Conservation (phyloP, 2,797 vertebrate species). For the Halcyon badia region DNA sequence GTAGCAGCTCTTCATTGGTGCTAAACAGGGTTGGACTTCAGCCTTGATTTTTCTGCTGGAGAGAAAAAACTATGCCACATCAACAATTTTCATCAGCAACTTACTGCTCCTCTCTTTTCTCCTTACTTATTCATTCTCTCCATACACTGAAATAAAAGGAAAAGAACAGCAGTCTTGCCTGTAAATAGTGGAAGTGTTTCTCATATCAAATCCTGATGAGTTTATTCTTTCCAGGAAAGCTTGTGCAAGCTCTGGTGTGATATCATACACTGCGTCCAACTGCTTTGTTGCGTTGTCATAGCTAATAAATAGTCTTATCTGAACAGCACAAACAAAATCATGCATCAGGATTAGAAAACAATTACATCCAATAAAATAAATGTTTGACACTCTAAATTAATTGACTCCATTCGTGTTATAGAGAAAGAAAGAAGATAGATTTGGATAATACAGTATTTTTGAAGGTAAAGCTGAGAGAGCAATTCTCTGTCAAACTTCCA, state of each 20-base stretch:
- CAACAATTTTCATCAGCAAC: not conserved
- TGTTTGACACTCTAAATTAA: not conserved
- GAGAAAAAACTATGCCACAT: not conserved
- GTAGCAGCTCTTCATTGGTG: conserved; percentile 2
- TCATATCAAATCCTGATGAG: conserved; percentile 81
- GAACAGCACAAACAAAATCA: not conserved
- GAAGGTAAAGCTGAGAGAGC: not conserved
- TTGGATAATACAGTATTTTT: not conserved
- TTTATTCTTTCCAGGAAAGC: conserved; percentile 82
- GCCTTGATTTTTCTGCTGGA: not conserved
- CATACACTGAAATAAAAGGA: not conserved
- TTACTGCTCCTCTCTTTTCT: not conserved
- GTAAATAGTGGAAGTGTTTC: conserved; percentile 83
- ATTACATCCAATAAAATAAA: not conserved
- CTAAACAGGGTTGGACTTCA: conserved; percentile 33
- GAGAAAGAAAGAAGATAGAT: not conserved
- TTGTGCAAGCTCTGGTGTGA: conserved; percentile 79
- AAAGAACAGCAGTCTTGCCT: conserved; percentile 70
- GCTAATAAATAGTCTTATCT: conserved; percentile 85
- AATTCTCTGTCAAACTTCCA: not conserved
- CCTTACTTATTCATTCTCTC: not conserved
- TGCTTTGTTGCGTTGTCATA: conserved; percentile 88
- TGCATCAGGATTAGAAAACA: not conserved
- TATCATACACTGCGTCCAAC: conserved; percentile 83
- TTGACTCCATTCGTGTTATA: not conserved